phyloP scores from a whole-genome alignment of 2,113 vertebrate genomes.

The Cyprinus carpio region DNA sequence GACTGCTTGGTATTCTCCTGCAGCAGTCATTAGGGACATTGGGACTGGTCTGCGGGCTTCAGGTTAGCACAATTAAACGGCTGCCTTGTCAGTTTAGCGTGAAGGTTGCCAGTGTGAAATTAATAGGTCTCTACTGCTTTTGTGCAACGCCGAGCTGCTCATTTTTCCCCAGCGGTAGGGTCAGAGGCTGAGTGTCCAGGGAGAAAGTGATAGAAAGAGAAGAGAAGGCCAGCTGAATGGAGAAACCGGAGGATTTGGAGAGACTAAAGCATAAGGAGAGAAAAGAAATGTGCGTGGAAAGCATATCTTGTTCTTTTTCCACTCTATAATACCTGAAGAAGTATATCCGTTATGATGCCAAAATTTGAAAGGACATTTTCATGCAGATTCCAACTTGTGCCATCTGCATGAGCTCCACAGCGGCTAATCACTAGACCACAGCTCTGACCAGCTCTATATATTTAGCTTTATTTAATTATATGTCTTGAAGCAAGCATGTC shows the following conservation, averaged over 20 bases:
- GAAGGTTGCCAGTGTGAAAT: constrained; percentile 67
- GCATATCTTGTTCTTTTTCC: not conserved
- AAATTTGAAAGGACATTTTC: not conserved
- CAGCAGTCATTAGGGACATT: constrained; percentile 52
- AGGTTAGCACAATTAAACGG: constrained; percentile 64
- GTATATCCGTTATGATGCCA: not conserved
- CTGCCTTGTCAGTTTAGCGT: constrained; percentile 67
- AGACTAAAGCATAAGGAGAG: not conserved
- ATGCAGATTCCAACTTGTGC: not conserved
- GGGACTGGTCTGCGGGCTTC: constrained; percentile 50
- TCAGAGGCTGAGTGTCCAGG: constrained; percentile 57
- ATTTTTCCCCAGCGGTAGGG: constrained; percentile 56
- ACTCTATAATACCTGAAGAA: constrained; percentile 21
- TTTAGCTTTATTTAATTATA: not conserved
- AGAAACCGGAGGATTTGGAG: not conserved
- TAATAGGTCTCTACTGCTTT: constrained; percentile 62
- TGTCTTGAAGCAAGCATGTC: no score
- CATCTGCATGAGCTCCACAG: no score
- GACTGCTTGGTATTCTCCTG: constrained; percentile 64
- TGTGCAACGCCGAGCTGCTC: constrained; percentile 53
- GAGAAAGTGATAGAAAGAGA: constrained; percentile 30
- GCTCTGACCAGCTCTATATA: not conserved
- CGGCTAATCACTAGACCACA: not conserved
- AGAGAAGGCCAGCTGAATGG: not conserved
- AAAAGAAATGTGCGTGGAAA: not conserved